Percentiles rank a stretch among this genome's conserved stretches.
phyloP scores from a whole-genome alignment of 2,113 vertebrate genomes.

The Dasyprocta punctata region DNA sequence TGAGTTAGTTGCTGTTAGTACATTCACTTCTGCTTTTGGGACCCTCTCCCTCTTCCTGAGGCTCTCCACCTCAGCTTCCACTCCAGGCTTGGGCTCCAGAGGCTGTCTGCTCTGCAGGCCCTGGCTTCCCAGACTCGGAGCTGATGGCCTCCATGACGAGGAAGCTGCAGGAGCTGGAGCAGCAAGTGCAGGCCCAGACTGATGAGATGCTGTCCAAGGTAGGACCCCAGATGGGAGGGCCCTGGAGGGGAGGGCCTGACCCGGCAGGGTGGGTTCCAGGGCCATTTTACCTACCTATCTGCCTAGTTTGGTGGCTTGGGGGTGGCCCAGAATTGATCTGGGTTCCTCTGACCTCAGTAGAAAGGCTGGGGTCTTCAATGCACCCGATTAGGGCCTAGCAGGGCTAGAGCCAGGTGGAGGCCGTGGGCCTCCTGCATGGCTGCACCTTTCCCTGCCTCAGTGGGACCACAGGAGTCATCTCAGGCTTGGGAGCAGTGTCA shows the following conservation, averaged over 20 bases:
- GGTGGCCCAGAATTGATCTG: neutral
- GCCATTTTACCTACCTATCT: neutral
- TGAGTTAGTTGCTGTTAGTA: neutral
- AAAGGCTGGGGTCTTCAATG: neutral
- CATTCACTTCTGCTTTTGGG: neutral
- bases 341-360: neutral
- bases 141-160: slow-evolving; percentile 85
- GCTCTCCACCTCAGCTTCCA: neutral
- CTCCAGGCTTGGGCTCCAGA: neutral
- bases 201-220: slow-evolving; percentile 90
- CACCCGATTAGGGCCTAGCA: neutral
- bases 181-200: slow-evolving; percentile 85
- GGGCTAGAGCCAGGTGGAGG: neutral
- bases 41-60: neutral
- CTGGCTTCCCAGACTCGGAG: slow-evolving; percentile 80
- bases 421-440: neutral
- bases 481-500: neutral
- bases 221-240: neutral
- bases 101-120: slow-evolving; percentile 77
- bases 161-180: slow-evolving; percentile 89
- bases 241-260: neutral
- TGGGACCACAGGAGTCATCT: neutral
- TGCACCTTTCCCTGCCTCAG: rapidly evolving
- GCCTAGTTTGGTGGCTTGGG: neutral
- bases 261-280: neutral